phyloP scores from a whole-genome alignment of 2,888 invertebrate genomes.

The Leptopilina drosophilae region DNA sequence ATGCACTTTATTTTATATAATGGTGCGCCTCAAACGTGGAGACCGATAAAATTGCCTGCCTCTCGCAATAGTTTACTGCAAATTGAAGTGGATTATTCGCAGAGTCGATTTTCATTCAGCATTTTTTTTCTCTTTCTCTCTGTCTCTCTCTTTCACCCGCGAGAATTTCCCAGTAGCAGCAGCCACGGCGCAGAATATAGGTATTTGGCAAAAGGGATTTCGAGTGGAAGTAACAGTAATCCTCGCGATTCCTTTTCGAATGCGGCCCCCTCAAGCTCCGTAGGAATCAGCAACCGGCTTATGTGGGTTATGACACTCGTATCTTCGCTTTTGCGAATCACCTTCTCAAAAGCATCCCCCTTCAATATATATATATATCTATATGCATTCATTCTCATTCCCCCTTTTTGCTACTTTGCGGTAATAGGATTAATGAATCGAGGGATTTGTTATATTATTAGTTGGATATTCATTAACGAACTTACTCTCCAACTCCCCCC shows the following conservation, averaged over 20 bases:
- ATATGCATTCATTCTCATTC: not conserved
- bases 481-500: not conserved
- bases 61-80: conserved; percentile 69
- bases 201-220: conserved; percentile 67
- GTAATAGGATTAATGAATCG: conserved; percentile 37
- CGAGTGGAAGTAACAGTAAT: conserved; percentile 73
- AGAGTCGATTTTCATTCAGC: conserved; percentile 63
- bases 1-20: conserved; percentile 52
- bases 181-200: conserved; percentile 56
- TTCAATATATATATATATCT: too few species aligned
- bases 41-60: conserved; percentile 42
- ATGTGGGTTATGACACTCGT: conserved; percentile 72
- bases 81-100: conserved; percentile 73
- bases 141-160: conserved; percentile 8
- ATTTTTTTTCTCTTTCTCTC: not conserved
- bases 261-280: conserved; percentile 64
- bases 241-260: conserved; percentile 70
- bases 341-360: conserved; percentile 49
- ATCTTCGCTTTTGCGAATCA: conserved; percentile 55
- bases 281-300: conserved; percentile 69
- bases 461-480: conserved; percentile 24
- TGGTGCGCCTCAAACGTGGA: conserved; percentile 41
- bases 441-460: conserved; percentile 29
- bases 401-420: conserved; percentile 39
- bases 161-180: not conserved